phyloP scores from a whole-genome alignment of 2,113 vertebrate genomes.

The Alouatta palliata region DNA sequence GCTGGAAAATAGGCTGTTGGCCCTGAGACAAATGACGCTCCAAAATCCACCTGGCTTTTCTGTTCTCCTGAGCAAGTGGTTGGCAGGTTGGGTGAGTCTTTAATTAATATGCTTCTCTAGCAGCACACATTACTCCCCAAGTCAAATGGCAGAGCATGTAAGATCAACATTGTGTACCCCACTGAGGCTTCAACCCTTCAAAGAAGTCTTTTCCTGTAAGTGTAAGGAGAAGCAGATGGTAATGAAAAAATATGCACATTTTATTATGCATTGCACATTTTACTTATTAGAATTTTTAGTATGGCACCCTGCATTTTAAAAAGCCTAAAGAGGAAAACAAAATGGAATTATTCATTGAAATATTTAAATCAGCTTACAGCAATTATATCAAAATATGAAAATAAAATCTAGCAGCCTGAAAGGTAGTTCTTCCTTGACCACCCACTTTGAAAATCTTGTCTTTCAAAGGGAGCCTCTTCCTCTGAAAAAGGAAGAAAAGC shows the following conservation, averaged over 20 bases:
- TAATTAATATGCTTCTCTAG: not conserved
- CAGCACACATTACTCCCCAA: not conserved
- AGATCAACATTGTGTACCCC: not conserved
- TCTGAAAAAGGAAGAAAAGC: not conserved
- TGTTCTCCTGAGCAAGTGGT: not conserved
- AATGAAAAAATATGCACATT: conserved; percentile 36
- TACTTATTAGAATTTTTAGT: conserved; percentile 71
- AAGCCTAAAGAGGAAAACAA: conserved; percentile 58
- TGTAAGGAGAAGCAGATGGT: conserved; percentile 45
- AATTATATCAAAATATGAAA: conserved; percentile 55
- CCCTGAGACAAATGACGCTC: not conserved
- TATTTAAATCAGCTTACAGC: conserved; percentile 62
- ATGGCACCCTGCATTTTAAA: conserved; percentile 50
- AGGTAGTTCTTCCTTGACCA: not conserved
- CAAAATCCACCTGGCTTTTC: not conserved
- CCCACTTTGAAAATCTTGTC: not conserved
- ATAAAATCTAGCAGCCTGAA: conserved; percentile 42
- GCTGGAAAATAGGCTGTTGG: not conserved
- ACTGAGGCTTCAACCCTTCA: conserved; percentile 26
- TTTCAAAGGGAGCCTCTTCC: not conserved
- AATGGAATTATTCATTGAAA: conserved; percentile 63
- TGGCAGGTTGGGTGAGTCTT: not conserved
- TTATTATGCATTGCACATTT: conserved; percentile 67
- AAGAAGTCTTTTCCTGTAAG: conserved; percentile 32
- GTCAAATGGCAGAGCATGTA: not conserved